Base-by-base conservation (phyloP, 2,113 vertebrate genomes). In the Istiophorus platypterus region DNA sequence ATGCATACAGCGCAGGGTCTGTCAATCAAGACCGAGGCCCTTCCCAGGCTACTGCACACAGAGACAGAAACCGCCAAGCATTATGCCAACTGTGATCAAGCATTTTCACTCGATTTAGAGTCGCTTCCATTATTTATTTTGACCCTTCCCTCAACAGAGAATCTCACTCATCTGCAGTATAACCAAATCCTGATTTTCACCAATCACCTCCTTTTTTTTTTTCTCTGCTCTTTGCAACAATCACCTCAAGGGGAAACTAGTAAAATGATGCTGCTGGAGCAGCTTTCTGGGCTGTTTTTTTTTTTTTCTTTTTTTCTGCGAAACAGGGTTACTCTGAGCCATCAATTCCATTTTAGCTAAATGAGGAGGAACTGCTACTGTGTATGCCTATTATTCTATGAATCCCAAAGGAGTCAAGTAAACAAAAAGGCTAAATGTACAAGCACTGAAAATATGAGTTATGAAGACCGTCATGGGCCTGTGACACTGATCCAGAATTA, bases 11-110 rank as follows among this genome's bases (percentile, higher is more conserved):
- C 78, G 59, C 88, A 76, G 90, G 76, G 45, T 39, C 93, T 97
- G 96, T 97, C 96, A 96, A 94, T 96, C 96, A 97, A 95, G 34
- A 71, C 41, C 3, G 18, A 69, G 81, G 79, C 72, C 85, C 85
- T 76, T 80, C 82, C 70, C 22, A 73, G 73, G 47, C 63, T 72
- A 29, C 58, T 18, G 29, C 37, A 24, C 37, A 24, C 37, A 27
- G 10, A 51, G 65, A 80, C 9, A 7, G 5, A 79, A 76, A 70
- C 72, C 72, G 68, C 51, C 72, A 79, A 80, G 73, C 76, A 68
- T 66, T 66, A 47, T 74, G 81, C 73, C 84, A 73, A 76, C 24
- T 41, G 24, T 84, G 66, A 80, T 83, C 58, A 78, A 76, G 47
- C 52, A 13, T 63, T 63, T 54, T 22, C 31, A 66, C 65, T 67